Evolutionary conservation across 1,140 invertebrate genomes (phyloP).

Genomic region (Spodoptera litura): DNA sequence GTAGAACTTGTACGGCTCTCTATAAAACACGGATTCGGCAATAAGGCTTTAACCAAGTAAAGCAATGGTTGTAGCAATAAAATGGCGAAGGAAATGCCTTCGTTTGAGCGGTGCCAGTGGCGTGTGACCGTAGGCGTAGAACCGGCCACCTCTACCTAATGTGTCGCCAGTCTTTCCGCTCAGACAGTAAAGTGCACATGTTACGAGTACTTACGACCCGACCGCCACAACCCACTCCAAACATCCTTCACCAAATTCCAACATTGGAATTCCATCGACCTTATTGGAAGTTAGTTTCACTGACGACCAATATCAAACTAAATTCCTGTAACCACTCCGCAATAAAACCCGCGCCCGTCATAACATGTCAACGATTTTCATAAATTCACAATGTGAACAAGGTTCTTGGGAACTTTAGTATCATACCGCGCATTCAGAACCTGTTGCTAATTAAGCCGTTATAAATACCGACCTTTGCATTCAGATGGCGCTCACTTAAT

Average conservation of each 20-base stretch:
- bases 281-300: constrained; percentile 13
- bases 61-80: constrained; percentile 61
- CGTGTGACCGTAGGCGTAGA: constrained; percentile 31
- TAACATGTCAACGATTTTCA: constrained; percentile 71
- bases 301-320: constrained; percentile 10
- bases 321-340: constrained; percentile 20
- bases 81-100: constrained; percentile 53
- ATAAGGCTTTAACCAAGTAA: constrained; percentile 52
- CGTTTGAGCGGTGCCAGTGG: constrained; percentile 50
- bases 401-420: constrained; percentile 68
- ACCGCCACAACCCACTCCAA: constrained; percentile 32
- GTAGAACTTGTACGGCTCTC: neutral
- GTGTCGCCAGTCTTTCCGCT: constrained; percentile 56
- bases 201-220: constrained; percentile 61
- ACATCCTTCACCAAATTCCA: constrained; percentile 32
- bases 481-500: constrained; percentile 42
- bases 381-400: constrained; percentile 62
- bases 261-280: constrained; percentile 18
- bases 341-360: constrained; percentile 43
- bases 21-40: constrained; percentile 55
- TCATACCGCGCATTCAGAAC: constrained; percentile 55
- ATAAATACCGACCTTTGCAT: constrained; percentile 62
- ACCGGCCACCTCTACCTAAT: constrained; percentile 53
- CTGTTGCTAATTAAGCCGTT: constrained; percentile 71
- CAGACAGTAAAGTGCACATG: constrained; percentile 68